Conservation (phyloP, 1,140 invertebrate species). For the Danaus plexippus region DNA sequence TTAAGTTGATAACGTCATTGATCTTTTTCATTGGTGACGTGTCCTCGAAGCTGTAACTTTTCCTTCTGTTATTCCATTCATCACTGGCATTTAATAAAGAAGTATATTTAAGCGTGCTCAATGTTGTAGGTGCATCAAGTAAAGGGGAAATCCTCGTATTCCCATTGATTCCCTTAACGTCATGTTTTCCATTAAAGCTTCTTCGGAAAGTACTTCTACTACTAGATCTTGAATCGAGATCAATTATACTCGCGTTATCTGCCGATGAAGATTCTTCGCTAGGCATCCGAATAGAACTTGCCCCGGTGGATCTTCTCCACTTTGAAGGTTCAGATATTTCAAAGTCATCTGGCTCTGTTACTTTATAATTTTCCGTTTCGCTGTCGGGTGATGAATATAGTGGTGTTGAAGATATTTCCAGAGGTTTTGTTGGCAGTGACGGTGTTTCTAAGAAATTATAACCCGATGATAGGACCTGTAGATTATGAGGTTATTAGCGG, state of each 20-base stretch:
- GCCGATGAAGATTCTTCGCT: constrained; percentile 58
- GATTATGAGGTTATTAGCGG: constrained; percentile 14
- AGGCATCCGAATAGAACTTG: constrained; percentile 76
- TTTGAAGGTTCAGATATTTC: constrained; percentile 70
- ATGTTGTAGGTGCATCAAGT: constrained; percentile 45
- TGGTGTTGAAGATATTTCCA: constrained; percentile 63
- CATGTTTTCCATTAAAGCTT: constrained; percentile 20
- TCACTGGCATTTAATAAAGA: constrained; percentile 65
- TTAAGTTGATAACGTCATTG: constrained; percentile 63
- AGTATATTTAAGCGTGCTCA: constrained; percentile 64
- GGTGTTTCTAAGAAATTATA: constrained; percentile 51
- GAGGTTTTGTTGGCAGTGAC: constrained; percentile 37
- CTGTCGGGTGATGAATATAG: constrained; percentile 44
- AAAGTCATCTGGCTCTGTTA: constrained; percentile 62
- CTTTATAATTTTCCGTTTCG: constrained; percentile 59
- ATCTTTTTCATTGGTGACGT: constrained; percentile 66
- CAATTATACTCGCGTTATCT: constrained; percentile 64
- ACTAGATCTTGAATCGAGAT: constrained; percentile 59
- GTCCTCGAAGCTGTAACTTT: constrained; percentile 83
- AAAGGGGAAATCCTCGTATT: constrained; percentile 42
- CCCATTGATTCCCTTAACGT: constrained; percentile 35
- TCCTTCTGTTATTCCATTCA: constrained; percentile 79
- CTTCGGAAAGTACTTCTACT: constrained; percentile 44
- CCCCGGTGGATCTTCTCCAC: constrained; percentile 74
- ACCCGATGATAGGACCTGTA: constrained; percentile 61